Conservation (phyloP, 2,113 vertebrate species). For the Peromyscus californicus region DNA sequence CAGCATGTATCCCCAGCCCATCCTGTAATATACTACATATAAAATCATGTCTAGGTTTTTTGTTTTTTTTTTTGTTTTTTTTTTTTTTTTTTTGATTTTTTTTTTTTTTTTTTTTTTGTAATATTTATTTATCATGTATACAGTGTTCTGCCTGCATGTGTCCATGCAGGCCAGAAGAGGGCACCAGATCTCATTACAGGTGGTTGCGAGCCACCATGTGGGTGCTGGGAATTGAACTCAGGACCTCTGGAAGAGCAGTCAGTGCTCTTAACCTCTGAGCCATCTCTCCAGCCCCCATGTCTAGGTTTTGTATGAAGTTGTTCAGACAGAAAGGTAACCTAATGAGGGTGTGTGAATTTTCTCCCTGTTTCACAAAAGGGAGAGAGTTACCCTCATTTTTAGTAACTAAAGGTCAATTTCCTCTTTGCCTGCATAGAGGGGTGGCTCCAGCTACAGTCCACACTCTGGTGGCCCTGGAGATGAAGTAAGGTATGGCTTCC, state of each 20-base stretch:
- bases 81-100: too few relatives aligned
- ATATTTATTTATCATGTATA: too few relatives aligned
- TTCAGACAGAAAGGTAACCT: conserved; percentile 49
- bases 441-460: neutral
- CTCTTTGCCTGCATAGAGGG: neutral
- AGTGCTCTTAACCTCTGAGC: too few relatives aligned
- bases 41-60: neutral
- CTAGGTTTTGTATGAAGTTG: neutral
- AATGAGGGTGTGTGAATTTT: neutral
- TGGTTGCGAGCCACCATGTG: too few relatives aligned
- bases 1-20: neutral
- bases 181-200: too few relatives aligned
- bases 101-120: too few relatives aligned
- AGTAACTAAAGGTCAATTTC: neutral
- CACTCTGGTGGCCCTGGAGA: neutral
- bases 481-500: neutral
- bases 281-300: too few relatives aligned
- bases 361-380: neutral
- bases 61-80: too few relatives aligned
- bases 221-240: too few relatives aligned
- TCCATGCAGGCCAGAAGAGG: too few relatives aligned
- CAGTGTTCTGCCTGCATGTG: too few relatives aligned
- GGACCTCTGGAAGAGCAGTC: too few relatives aligned
- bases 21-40: neutral
- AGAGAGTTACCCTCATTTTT: neutral